Percentiles rank a stretch among this genome's conserved stretches.
Evolutionary conservation across 2,797 vertebrate genomes (phyloP).

Genomic region (Hylomyscus alleni): DNA sequence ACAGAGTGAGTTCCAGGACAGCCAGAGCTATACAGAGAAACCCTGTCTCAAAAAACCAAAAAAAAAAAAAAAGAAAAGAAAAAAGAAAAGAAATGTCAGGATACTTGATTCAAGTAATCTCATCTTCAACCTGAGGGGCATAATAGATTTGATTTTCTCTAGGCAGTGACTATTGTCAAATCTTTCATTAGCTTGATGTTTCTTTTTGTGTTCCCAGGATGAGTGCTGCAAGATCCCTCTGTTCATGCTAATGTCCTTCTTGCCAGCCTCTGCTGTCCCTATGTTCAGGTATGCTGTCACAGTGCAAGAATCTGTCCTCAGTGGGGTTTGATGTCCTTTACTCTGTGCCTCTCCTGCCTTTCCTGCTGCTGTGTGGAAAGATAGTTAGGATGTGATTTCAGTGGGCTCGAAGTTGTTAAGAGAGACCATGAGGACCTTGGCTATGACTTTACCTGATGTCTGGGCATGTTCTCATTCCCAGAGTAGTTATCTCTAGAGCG

Average conservation of each 20-base stretch:
- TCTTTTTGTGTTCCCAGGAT: constrained; percentile 89
- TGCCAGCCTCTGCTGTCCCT: constrained; percentile 90
- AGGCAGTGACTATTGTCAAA: not conserved
- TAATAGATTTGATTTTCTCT: not conserved
- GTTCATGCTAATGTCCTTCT: constrained; percentile 94
- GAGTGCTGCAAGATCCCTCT: constrained; percentile 92
- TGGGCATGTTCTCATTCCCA: not conserved
- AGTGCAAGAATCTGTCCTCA: not conserved
- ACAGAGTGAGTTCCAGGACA: too few species aligned
- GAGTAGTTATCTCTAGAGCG: not conserved
- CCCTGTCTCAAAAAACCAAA: too few species aligned
- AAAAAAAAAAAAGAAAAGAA: too few species aligned
- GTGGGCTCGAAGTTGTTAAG: not conserved
- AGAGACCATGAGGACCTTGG: not conserved
- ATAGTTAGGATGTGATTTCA: not conserved
- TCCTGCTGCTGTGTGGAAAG: not conserved
- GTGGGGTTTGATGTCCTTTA: not conserved
- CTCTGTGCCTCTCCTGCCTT: not conserved
- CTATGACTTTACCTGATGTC: not conserved
- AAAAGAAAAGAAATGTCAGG: not conserved
- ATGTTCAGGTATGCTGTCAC: constrained; percentile 42
- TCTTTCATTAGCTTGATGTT: not conserved
- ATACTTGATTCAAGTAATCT: not conserved
- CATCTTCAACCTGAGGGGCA: not conserved
- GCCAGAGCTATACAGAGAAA: too few species aligned